These are phyloP conservation scores for Arvicanthis niloticus DNA, from an alignment of 2,113 vertebrate genomes.

Conservation along the genomic window DNA sequence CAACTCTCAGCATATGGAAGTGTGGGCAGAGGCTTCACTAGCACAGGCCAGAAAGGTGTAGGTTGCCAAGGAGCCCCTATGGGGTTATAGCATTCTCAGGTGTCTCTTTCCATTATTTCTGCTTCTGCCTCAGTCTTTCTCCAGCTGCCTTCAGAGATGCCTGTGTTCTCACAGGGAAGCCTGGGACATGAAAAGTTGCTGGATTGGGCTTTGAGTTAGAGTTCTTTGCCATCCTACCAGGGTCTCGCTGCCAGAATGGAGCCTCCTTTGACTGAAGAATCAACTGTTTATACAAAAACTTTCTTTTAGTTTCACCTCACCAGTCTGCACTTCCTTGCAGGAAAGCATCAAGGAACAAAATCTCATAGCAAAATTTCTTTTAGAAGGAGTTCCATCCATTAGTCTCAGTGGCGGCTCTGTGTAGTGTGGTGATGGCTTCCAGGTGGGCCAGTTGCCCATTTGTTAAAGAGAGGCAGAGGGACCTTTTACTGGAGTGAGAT, in stretches of 20 bases:
- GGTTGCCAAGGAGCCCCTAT: no score
- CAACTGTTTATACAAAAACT: neutral
- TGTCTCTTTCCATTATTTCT: neutral
- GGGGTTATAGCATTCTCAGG: neutral
- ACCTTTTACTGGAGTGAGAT: slow-evolving; percentile 38
- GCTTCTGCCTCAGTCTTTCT: neutral
- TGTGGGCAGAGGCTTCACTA: neutral
- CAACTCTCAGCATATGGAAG: neutral
- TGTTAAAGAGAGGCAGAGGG: slow-evolving; percentile 50
- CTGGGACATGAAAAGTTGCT: neutral
- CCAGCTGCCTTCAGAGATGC: neutral
- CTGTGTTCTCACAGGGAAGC: neutral
- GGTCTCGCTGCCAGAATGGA: neutral
- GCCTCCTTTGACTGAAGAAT: neutral
- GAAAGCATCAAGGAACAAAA: neutral
- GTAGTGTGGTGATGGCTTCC: neutral
- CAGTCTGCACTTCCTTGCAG: neutral
- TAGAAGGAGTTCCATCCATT: slow-evolving; percentile 1
- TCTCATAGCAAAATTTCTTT: neutral
- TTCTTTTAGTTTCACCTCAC: neutral
- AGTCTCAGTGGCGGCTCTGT: neutral
- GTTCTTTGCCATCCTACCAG: neutral
- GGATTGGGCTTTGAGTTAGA: no score
- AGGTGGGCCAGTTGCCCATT: neutral
- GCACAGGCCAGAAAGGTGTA: neutral